Evolutionary conservation across 2,113 vertebrate species (phyloP), one percentile per base, ranked within the genome.

Genomic region (Chaetura pelagica): DNA sequence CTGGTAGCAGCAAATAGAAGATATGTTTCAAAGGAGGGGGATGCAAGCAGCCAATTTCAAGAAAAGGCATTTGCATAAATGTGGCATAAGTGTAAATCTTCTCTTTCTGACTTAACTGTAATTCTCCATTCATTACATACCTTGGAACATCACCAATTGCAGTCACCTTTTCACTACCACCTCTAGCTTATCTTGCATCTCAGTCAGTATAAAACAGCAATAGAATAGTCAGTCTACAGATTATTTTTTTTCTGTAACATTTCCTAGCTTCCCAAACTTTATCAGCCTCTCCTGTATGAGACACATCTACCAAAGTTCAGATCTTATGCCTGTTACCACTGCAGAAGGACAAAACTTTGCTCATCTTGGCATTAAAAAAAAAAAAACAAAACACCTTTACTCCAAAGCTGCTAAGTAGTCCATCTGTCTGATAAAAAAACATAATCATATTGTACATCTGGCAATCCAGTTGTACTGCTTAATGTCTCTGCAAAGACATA

Each of bases 1-100:
- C 74, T 90, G 76, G 52, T 87, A 93, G 68, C 61, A 90, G 77
- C 89, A 94, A 94, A 92, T 61, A 89, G 61, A 92, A 91, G 84
- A 72, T 57, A 71, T 32, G 23, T 87, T 96, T 94, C 57, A 84
- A 92, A 78, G 9, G 15, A 63, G 35, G 63, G 42, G 46, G 89
- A 81, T 20, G 58, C 15, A 89, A 87, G 8, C 46, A 49, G 48
- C 48, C 46, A 69, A 26, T 81, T 88, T 86, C 55, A 89, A 92
- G 26, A 76, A 80, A 92, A 94, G 76, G 59, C 23, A 77, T 66
- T 90, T 54, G 46, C 1, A 2, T 58, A 77, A 82, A 77, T 8
- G 54, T n/a, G 23, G 22, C 42, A 38, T 66, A 51, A 76, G 30
- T 63, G 52, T 19, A 54, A 46, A 80, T 55, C 10, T 77, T 40